phyloP scores from a whole-genome alignment of 2,888 invertebrate genomes.

The Coelopa pilipes region DNA sequence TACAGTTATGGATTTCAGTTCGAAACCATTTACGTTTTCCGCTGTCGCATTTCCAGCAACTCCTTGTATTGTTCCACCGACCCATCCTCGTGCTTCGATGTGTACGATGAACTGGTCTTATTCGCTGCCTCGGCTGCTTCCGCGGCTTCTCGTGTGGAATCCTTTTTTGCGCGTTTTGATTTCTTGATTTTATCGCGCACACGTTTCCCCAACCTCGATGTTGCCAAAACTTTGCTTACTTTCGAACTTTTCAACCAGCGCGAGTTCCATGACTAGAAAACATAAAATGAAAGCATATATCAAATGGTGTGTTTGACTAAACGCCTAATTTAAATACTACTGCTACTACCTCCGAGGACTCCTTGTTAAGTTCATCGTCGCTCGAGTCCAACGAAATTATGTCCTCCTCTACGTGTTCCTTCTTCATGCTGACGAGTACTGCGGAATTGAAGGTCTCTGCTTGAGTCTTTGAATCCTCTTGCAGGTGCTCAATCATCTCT shows the following conservation, averaged over 20 bases:
- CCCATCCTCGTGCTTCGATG: constrained; percentile 66
- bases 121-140: constrained; percentile 41
- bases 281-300: constrained; percentile 10
- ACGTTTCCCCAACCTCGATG: constrained; percentile 71
- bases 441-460: constrained; percentile 42
- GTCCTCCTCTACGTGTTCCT: constrained; percentile 50
- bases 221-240: constrained; percentile 71
- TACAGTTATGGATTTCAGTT: no score
- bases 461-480: constrained; percentile 37
- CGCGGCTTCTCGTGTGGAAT: constrained; percentile 37
- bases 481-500: constrained; percentile 64
- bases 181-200: constrained; percentile 72
- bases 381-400: constrained; percentile 59
- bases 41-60: constrained; percentile 58
- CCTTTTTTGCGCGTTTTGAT: constrained; percentile 57
- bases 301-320: background rate
- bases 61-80: constrained; percentile 71
- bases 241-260: constrained; percentile 72
- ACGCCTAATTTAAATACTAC: background rate
- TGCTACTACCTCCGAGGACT: constrained; percentile 50
- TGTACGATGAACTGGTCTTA: constrained; percentile 47
- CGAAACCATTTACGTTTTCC: constrained; percentile 40
- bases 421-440: constrained; percentile 43
- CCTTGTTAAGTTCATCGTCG: constrained; percentile 54
- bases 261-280: constrained; percentile 70